Base-by-base conservation (phyloP, 2,888 invertebrate species). In the Pedicia rivosa region DNA sequence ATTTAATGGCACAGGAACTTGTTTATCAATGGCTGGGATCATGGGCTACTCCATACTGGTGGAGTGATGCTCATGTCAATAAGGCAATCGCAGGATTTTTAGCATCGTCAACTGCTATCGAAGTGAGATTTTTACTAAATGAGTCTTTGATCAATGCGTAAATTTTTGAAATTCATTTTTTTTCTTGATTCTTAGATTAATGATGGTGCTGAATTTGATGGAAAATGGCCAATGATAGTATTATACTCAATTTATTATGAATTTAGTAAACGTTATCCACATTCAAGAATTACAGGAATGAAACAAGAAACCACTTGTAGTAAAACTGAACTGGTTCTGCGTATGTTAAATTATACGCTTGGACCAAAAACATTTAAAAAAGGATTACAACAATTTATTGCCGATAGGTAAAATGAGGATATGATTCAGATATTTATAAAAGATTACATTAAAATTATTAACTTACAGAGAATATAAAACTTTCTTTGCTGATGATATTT, bases 301-400 rank as follows among this genome's bases (percentile, higher is more conserved):
- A 70, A 72, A 44, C 68, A 72, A 35, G 81, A 82, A 54, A 78
- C 78, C 0, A 69, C 72, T 1, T 75, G 76, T 22, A 74, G 75
- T 3, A 81, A 82, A 62, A 79, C 77, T 2, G 81, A 81, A 51
- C 57, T 83, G 24, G 65, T 91, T 8, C 82, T 94, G 55, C 67
- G 91, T 19, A 94, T 92, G 91, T 72, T 94, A 51, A 80, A 86
- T 53, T 79, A 78, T 47, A 84, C 86, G 1, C 63, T 91, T 6
- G 86, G 88, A 3, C 74, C 74, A 38, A 65, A 69, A 1, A 74
- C 78, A 0, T 87, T 94, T 55, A 74, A 69, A 50, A 68, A 68
- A 30, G 87, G 83, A 3, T 55, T 84, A 39, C 68, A 72, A 47
- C 68, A 68, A 47, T 80, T 83, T 50, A 67, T 84, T 51, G 64